Conservation (phyloP, 1,140 invertebrate genomes). For the Parasteatoda tepidariorum region DNA sequence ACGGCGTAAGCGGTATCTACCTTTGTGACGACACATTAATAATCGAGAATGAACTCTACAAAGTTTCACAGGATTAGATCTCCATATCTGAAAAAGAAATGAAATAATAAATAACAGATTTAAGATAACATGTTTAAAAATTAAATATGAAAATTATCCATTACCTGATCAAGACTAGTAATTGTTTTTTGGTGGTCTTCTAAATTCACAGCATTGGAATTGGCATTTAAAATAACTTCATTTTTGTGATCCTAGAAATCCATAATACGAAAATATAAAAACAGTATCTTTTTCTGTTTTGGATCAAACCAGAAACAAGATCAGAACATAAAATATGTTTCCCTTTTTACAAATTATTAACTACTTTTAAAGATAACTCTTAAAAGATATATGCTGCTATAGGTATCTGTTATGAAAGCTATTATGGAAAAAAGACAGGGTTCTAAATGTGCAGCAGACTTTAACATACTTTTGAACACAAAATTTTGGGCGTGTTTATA, state of each 20-base stretch:
- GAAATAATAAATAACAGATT: background rate
- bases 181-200: conserved; percentile 42
- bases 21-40: conserved; percentile 65
- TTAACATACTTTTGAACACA: too few species aligned
- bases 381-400: too few species aligned
- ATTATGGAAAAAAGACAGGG: too few species aligned
- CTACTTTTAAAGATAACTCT: too few species aligned
- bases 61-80: conserved; percentile 73
- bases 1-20: conserved; percentile 73
- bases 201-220: conserved; percentile 12
- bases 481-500: too few species aligned
- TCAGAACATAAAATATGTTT: too few species aligned
- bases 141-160: background rate
- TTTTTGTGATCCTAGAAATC: conserved; percentile 16
- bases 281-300: too few species aligned
- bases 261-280: background rate
- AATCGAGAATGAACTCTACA: conserved; percentile 64
- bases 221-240: background rate
- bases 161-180: conserved; percentile 52
- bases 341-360: too few species aligned
- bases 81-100: conserved; percentile 24
- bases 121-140: background rate
- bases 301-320: too few species aligned
- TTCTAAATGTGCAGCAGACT: too few species aligned
- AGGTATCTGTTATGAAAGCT: too few species aligned